A percentile compares a stretch with the other conserved stretches of the same genome.
phyloP scores from a whole-genome alignment of 1,140 invertebrate genomes.

The Eubasilissa regina region DNA sequence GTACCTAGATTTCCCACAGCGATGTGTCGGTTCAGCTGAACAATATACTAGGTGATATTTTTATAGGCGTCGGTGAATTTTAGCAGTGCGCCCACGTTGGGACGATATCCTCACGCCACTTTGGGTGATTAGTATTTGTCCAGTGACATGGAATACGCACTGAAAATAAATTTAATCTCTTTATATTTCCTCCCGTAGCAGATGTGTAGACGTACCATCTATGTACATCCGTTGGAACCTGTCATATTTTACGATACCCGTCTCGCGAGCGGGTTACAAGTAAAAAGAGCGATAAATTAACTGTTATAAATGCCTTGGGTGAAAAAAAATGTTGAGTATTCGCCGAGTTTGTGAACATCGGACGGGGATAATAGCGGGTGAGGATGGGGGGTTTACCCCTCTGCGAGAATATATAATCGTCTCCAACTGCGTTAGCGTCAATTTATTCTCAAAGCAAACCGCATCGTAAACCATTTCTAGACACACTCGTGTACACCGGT shows the following conservation, averaged over 20 bases:
- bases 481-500: neutral
- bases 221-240: neutral
- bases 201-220: too few species aligned
- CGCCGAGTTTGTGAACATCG: conserved; percentile 5
- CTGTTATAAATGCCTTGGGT: neutral
- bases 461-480: conserved; percentile 11
- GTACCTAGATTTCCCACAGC: too few species aligned
- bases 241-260: neutral
- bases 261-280: neutral
- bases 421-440: conserved; percentile 26
- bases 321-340: conserved; percentile 1
- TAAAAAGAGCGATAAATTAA: conserved; percentile 27
- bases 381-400: neutral
- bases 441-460: conserved; percentile 18
- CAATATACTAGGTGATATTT: too few species aligned
- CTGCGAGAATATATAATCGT: conserved; percentile 12
- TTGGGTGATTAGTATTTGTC: too few species aligned
- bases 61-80: too few species aligned
- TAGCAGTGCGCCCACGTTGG: too few species aligned
- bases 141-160: too few species aligned
- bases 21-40: too few species aligned
- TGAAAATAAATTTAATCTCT: too few species aligned
- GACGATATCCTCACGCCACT: too few species aligned
- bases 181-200: too few species aligned
- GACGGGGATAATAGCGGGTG: conserved; percentile 9